phyloP scores from a whole-genome alignment of 2,888 invertebrate genomes.

The Erebia ligea region DNA sequence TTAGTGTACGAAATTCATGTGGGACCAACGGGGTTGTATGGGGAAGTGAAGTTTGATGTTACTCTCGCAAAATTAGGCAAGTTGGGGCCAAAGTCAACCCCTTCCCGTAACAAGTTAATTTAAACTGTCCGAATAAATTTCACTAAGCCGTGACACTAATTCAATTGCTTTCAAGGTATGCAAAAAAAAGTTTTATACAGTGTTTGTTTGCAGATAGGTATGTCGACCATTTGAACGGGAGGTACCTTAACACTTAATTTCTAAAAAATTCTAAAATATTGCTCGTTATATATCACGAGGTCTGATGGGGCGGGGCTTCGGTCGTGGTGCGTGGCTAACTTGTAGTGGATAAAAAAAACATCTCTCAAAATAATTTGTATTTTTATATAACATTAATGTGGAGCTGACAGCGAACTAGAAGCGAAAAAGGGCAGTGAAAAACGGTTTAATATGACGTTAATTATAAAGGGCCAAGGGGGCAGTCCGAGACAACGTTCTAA shows the following conservation, averaged over 20 bases:
- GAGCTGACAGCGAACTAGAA: background rate
- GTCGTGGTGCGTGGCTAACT: too few relatives aligned
- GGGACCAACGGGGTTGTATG: slow-evolving; percentile 79
- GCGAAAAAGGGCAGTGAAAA: background rate
- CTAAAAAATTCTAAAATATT: too few relatives aligned
- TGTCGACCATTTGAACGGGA: too few relatives aligned
- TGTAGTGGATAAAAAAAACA: too few relatives aligned
- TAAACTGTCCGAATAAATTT: slow-evolving; percentile 79
- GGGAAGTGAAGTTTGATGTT: slow-evolving; percentile 81
- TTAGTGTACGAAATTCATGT: slow-evolving; percentile 81
- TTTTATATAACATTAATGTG: too few relatives aligned
- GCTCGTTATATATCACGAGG: too few relatives aligned
- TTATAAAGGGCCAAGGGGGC: background rate
- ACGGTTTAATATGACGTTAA: background rate
- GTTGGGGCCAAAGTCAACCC: slow-evolving; percentile 78
- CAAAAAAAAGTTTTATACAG: slow-evolving; percentile 1
- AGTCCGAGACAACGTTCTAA: background rate
- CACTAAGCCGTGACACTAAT: slow-evolving; percentile 78
- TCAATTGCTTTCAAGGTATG: slow-evolving; percentile 61
- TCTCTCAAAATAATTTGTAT: background rate
- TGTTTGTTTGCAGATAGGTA: too few relatives aligned
- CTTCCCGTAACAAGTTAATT: slow-evolving; percentile 77
- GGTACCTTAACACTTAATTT: too few relatives aligned
- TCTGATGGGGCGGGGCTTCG: too few relatives aligned
- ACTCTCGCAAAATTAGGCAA: slow-evolving; percentile 80